phyloP scores from a whole-genome alignment of 2,797 vertebrate genomes.

The Danio tinwini region DNA sequence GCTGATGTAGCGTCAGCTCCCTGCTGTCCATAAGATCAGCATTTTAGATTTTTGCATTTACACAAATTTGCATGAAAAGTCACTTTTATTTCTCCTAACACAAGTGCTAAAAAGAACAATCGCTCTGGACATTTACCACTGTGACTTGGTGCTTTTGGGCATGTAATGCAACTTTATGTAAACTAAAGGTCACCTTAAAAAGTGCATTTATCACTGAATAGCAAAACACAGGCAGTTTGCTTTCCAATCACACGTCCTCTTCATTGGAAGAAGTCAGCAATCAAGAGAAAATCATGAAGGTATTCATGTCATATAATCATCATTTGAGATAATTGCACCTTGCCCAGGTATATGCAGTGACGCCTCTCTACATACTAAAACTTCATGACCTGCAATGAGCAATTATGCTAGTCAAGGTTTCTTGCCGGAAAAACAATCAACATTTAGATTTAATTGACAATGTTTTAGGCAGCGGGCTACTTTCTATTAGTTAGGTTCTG shows the following conservation, averaged over 20 bases:
- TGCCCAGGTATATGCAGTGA: background rate
- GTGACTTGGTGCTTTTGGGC: background rate
- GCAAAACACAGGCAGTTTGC: background rate
- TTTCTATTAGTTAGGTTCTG: background rate
- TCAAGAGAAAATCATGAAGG: background rate
- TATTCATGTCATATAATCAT: slow-evolving; percentile 26
- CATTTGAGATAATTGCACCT: slow-evolving; percentile 17
- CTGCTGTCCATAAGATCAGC: slow-evolving; percentile 17
- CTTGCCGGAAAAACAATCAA: background rate
- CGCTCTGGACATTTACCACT: background rate
- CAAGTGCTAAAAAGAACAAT: background rate
- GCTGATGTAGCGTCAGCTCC: background rate
- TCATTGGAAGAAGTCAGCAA: slow-evolving; percentile 16
- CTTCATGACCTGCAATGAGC: background rate
- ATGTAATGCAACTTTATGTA: background rate
- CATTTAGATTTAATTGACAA: background rate
- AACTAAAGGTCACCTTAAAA: slow-evolving; percentile 9
- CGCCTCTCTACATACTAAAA: background rate
- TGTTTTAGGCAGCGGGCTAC: background rate
- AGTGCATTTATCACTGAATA: background rate
- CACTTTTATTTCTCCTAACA: slow-evolving; percentile 13
- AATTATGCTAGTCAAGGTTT: background rate
- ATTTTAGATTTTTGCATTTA: slow-evolving; percentile 31
- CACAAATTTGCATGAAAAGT: slow-evolving; percentile 25
- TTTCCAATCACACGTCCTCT: slow-evolving; percentile 16